A percentile compares a stretch with the other conserved stretches of the same genome.
phyloP scores from a whole-genome alignment of 1,140 invertebrate species.

The Musca vetustissima region DNA sequence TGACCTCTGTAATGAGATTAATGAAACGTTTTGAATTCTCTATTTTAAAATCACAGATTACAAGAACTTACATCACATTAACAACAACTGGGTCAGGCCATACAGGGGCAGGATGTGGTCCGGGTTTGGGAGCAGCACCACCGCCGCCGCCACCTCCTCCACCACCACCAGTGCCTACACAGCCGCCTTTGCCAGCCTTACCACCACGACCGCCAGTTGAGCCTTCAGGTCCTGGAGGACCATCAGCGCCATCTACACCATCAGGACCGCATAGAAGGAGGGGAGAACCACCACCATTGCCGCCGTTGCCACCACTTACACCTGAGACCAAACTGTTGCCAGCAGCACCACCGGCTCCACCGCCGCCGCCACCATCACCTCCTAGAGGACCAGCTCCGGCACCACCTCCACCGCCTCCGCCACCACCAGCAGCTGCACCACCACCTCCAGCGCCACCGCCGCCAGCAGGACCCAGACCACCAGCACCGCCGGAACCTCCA shows the following conservation, averaged over 20 bases:
- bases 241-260: slow-evolving; percentile 45
- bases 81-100: slow-evolving; percentile 26
- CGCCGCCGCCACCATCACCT: slow-evolving; percentile 25
- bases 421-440: slow-evolving; percentile 44
- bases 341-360: slow-evolving; percentile 8
- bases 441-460: slow-evolving; percentile 34
- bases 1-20: neutral
- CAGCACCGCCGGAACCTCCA: slow-evolving; percentile 35
- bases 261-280: slow-evolving; percentile 37
- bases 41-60: too few relatives aligned
- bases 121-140: slow-evolving; percentile 28
- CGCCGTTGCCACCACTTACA: slow-evolving; percentile 38
- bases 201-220: slow-evolving; percentile 48
- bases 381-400: slow-evolving; percentile 38
- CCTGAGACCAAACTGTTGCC: slow-evolving; percentile 37
- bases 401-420: slow-evolving; percentile 42
- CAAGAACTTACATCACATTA: slow-evolving; percentile 11
- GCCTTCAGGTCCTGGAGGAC: slow-evolving; percentile 37
- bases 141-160: slow-evolving; percentile 51
- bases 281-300: slow-evolving; percentile 40
- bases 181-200: slow-evolving; percentile 46
- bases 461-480: slow-evolving; percentile 37
- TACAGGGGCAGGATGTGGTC: slow-evolving; percentile 14
- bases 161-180: slow-evolving; percentile 50
- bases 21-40: too few relatives aligned